Evolutionary conservation across 2,797 vertebrate genomes (phyloP), one percentile per base, ranked within the genome.

Genomic region (Ispidina picta): DNA sequence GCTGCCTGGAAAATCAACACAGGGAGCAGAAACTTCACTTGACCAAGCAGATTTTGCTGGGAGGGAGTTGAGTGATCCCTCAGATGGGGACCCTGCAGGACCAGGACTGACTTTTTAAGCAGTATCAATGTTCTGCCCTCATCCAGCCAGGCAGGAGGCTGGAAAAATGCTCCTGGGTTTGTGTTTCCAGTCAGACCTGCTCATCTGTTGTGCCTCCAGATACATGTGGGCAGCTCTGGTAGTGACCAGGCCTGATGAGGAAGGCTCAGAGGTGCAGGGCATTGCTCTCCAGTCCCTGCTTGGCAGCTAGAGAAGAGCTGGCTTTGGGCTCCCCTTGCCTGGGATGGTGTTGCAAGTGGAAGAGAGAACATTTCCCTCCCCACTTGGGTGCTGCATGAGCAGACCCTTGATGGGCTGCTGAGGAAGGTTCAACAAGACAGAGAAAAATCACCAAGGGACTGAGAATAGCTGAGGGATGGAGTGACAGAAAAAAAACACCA

Each of bases 161-260:
- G 58, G 49, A 31, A 5, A 6, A 8, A 7, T 0, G 12, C 74
- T 28, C 66, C 71, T 4, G 51, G 8, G 58, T 12, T 12, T 10
- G 79, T 35, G 25, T 52, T 66, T 55, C 43, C 92, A 74, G 89
- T 64, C 56, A 41, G 83, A n/a, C 8, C 54, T 7, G 26, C 54
- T 10, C 15, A 0, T 0, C 29, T 1, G 37, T 49, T 31, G 80
- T 10, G 58, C 28, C 74, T 29, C 60, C 65, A 25, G 60, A 6
- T 2, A 1, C 0, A 3, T 0, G 17, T 1, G 37, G 56, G 73
- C 31, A 64, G 73, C 64, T 46, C 18, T 1, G 2, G 5, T 2
- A 5, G 35, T 3, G 69, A 37, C 15, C 33, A 28, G 31, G 21
- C 39, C 62, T 0, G n/a, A 29, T 54, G 65, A 15, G 44, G 29